Evolutionary conservation across 1,140 invertebrate genomes (phyloP), one percentile per base, ranked within the genome.

Genomic region (Drosophila ironensis): DNA sequence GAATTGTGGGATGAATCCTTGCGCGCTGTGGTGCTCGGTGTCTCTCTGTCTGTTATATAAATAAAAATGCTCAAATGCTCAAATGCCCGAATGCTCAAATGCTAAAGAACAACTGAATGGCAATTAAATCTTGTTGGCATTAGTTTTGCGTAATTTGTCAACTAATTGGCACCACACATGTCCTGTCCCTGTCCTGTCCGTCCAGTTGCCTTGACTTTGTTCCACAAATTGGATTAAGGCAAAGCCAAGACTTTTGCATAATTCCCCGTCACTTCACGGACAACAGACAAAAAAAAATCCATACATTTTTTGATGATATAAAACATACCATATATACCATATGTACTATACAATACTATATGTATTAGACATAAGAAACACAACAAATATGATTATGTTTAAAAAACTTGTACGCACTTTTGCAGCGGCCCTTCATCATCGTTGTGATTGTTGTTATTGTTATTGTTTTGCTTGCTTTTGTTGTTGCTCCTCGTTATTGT

Each of bases 71-170:
- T 41, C 14, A 30, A 57, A 19, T 40, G 50, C 33, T 28, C 11
- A 17, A 45, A n/a, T n/a, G n/a, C n/a, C n/a, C n/a, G n/a, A 68
- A 60, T 47, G 33, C 46, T 41, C 14, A 30, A 57, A 19, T 40
- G 50, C 33, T 28, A 16, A 17, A 45, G 16, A 56, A 47, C 22
- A 42, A 9, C 53, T 47, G 47, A 37, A 37, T 16, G 14, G 22
- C 48, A 73, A 48, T 82, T 56, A 66, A 60, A 64, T 33, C 30
- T 12, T 53, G 56, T 50, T 53, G 24, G 52, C 60, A 63, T 76
- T 82, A 76, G 67, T 82, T 82, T 84, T 84, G 78, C 80, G 73
- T 78, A 82, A 82, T 82, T 82, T 84, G 80, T 78, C 80, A 84
- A 84, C 80, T 86, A 80, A 86, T 84, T 84, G 70, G 60, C 64